phyloP scores from a whole-genome alignment of 1,140 invertebrate species.

The Plodia interpunctella region DNA sequence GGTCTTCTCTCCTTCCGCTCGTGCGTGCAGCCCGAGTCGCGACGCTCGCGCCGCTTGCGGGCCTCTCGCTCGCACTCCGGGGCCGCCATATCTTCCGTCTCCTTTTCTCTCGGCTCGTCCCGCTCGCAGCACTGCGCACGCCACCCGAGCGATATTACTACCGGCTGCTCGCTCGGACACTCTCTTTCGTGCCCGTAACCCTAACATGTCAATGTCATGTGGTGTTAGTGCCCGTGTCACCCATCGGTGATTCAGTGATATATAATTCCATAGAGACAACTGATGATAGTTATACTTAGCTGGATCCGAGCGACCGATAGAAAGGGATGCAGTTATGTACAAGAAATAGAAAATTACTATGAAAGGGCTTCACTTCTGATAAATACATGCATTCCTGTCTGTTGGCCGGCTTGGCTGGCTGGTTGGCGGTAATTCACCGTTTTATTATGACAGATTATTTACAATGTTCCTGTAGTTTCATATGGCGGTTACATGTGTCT shows the following conservation, averaged over 20 bases:
- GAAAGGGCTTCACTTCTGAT: too few relatives aligned
- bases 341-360: too few relatives aligned
- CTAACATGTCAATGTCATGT: slow-evolving; percentile 47
- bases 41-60: slow-evolving; percentile 87
- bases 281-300: too few relatives aligned
- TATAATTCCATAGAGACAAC: not conserved
- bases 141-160: slow-evolving; percentile 66
- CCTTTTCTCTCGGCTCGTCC: slow-evolving; percentile 37
- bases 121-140: slow-evolving; percentile 68
- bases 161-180: slow-evolving; percentile 61
- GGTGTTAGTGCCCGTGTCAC: slow-evolving; percentile 39
- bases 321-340: too few relatives aligned
- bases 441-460: too few relatives aligned
- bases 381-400: too few relatives aligned
- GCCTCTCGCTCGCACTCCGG: slow-evolving; percentile 69
- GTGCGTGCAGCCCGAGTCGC: slow-evolving; percentile 80
- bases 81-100: slow-evolving; percentile 63
- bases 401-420: too few relatives aligned
- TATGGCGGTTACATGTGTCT: too few relatives aligned
- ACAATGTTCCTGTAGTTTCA: too few relatives aligned
- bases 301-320: too few relatives aligned
- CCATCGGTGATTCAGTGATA: not conserved
- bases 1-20: slow-evolving; percentile 88
- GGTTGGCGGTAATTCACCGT: too few relatives aligned
- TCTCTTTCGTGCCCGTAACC: slow-evolving; percentile 67